Evolutionary conservation across 2,113 vertebrate species (phyloP).

Genomic region (Erinaceus europaeus): DNA sequence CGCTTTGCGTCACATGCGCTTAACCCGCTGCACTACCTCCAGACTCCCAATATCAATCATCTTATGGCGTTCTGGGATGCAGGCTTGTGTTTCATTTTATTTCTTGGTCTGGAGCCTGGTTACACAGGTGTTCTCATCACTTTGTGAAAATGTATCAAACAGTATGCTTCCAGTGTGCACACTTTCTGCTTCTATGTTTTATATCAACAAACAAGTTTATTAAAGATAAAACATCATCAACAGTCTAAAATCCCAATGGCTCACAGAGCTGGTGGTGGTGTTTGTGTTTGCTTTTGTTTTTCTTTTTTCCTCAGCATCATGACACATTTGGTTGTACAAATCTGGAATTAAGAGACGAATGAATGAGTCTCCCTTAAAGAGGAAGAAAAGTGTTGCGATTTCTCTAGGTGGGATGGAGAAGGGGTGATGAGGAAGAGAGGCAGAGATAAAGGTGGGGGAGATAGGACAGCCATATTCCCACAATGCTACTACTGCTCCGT

Average conservation of each 20-base stretch:
- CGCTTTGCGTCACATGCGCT: too few species aligned
- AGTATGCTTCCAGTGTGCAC: neutral
- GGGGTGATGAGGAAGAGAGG: too few species aligned
- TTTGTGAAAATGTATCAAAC: neutral
- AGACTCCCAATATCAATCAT: too few species aligned
- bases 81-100: neutral
- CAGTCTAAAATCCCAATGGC: neutral
- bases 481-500: rapidly evolving
- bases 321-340: neutral
- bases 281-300: too few species aligned
- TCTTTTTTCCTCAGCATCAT: neutral
- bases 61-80: neutral
- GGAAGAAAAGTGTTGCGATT: rapidly evolving
- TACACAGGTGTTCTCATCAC: neutral
- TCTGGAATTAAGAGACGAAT: neutral
- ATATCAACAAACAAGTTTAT: neutral
- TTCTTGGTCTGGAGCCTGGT: neutral
- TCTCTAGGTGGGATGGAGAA: neutral
- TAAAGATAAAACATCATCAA: neutral
- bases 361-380: neutral
- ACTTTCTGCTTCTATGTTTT: neutral
- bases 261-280: too few species aligned
- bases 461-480: too few species aligned
- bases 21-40: neutral
- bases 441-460: too few species aligned